phyloP scores from a whole-genome alignment of 2,113 vertebrate species.

The Ovis canadensis region DNA sequence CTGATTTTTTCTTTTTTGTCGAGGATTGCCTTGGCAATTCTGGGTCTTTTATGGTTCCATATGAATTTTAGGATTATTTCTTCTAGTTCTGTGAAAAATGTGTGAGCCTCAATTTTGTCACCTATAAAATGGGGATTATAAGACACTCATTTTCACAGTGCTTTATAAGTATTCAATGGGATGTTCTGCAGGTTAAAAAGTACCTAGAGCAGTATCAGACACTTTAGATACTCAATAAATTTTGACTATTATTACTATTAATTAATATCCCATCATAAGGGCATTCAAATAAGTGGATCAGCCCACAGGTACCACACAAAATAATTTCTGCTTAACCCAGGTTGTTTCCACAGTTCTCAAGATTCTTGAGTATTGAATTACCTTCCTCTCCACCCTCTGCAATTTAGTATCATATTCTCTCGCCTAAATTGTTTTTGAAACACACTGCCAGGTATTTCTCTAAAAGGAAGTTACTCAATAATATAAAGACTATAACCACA shows the following conservation, averaged over 20 bases:
- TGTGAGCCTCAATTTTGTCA: not conserved
- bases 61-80: not conserved
- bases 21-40: not conserved
- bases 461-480: not conserved
- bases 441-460: constrained; percentile 35
- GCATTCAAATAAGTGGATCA: not conserved
- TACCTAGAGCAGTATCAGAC: not conserved
- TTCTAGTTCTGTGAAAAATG: not conserved
- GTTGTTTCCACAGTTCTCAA: not conserved
- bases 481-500: not conserved
- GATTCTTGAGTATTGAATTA: constrained; percentile 52
- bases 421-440: constrained; percentile 56
- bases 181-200: not conserved
- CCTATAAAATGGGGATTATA: not conserved
- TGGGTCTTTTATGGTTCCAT: not conserved
- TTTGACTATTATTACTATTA: not conserved
- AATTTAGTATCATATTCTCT: constrained; percentile 49
- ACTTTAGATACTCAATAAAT: not conserved
- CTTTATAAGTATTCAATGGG: not conserved
- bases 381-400: constrained; percentile 24
- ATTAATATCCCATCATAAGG: not conserved
- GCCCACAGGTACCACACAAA: not conserved
- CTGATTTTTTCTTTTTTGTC: not conserved
- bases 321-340: constrained; percentile 44
- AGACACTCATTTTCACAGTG: not conserved